A percentile compares a stretch with the other conserved stretches of the same genome.
phyloP scores from a whole-genome alignment of 2,888 invertebrate species.

The Epistrophe grossulariae region DNA sequence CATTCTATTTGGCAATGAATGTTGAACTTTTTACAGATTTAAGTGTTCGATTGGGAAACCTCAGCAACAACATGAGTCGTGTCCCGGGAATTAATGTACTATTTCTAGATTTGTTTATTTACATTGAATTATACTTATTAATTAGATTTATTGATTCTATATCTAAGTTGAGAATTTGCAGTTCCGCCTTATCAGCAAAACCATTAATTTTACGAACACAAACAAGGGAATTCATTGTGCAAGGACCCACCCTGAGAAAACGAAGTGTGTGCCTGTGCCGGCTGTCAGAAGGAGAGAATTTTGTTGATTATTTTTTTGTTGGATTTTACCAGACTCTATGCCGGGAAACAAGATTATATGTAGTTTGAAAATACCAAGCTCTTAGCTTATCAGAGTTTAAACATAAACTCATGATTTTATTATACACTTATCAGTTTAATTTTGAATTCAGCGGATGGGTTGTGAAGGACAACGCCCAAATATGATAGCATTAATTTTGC shows the following conservation, averaged over 20 bases:
- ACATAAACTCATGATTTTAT: background rate
- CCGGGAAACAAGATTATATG: background rate
- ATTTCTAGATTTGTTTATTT: constrained; percentile 16
- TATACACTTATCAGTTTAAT: constrained; percentile 54
- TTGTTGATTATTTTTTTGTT: constrained; percentile 6
- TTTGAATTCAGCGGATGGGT: background rate
- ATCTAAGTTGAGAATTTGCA: background rate
- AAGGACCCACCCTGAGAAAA: constrained; percentile 61
- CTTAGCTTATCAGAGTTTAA: constrained; percentile 52
- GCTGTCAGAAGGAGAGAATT: constrained; percentile 47
- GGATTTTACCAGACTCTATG: background rate
- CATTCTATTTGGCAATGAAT: background rate
- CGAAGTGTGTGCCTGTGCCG: constrained; percentile 33
- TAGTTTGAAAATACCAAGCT: background rate
- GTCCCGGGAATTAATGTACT: background rate
- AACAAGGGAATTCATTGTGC: constrained; percentile 64
- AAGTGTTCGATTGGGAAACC: background rate
- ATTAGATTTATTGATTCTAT: background rate
- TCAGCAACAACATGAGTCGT: background rate
- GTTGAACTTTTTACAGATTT: background rate
- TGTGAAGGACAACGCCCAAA: constrained; percentile 64
- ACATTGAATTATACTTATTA: background rate
- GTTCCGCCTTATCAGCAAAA: background rate
- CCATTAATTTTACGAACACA: constrained; percentile 2
- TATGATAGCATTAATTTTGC: constrained; percentile 14